These are phyloP conservation scores for Nematostella vectensis DNA, from an alignment of 92 coral and sea anemone species.

Conservation along the genomic window DNA sequence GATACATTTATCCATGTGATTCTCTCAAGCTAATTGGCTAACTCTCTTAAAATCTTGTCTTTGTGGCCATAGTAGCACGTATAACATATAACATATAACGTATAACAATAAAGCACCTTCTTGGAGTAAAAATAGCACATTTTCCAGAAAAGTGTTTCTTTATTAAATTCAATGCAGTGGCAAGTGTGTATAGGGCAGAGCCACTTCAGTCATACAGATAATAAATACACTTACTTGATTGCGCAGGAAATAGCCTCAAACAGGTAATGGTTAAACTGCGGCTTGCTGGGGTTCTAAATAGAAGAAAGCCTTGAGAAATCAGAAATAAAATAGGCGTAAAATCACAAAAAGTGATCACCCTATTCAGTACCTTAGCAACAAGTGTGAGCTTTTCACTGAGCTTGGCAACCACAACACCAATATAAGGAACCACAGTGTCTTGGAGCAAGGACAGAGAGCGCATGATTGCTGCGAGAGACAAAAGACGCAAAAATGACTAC, in stretches of 20 bases:
- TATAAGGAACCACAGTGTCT: conserved; percentile 53
- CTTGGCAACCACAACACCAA: conserved; percentile 45
- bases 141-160: too few species aligned
- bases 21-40: too few species aligned
- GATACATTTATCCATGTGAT: too few species aligned
- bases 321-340: neutral
- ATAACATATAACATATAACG: too few species aligned
- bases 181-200: too few species aligned
- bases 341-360: too few species aligned
- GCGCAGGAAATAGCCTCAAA: conserved; percentile 94
- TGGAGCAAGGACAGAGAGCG: conserved; percentile 79
- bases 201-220: too few species aligned
- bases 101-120: too few species aligned
- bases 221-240: conserved; percentile 61
- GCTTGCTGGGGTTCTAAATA: conserved; percentile 91
- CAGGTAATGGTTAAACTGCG: conserved; percentile 95
- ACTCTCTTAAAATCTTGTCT: too few species aligned
- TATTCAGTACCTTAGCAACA: conserved; percentile 75
- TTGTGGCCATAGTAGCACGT: too few species aligned
- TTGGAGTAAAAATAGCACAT: too few species aligned
- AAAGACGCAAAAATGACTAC: neutral
- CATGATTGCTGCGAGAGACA: conserved; percentile 82
- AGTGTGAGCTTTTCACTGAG: conserved; percentile 55
- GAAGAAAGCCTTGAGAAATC: neutral
- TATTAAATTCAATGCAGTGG: too few species aligned